Conservation (phyloP, 35 echinoderm and acorn worm genomes). For the Heliocidaris tuberculata region DNA sequence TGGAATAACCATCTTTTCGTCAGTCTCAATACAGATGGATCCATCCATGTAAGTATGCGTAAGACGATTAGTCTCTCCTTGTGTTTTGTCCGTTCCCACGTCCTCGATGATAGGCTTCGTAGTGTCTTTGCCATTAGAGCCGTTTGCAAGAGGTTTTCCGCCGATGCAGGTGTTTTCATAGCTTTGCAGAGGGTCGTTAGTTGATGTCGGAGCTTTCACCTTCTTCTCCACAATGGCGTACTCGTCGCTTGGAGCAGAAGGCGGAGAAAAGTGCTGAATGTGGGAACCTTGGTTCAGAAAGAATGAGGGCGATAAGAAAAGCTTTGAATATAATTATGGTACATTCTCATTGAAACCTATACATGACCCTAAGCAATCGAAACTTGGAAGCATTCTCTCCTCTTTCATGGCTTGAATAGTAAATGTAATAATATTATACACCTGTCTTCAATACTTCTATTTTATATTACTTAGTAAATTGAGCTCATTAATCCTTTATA, state of each 20-base stretch:
- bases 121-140: background rate
- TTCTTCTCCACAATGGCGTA: slow-evolving; percentile 30
- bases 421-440: no score
- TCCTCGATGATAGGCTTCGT: background rate
- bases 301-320: background rate
- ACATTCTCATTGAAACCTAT: no score
- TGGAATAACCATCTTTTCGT: background rate
- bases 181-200: background rate
- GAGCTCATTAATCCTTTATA: no score
- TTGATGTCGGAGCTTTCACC: background rate
- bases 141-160: background rate
- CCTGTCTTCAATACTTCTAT: no score
- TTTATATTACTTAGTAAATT: no score
- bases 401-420: no score
- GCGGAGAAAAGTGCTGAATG: slow-evolving; percentile 24
- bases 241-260: slow-evolving; percentile 32
- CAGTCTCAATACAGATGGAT: background rate
- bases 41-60: slow-evolving; percentile 48
- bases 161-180: slow-evolving; percentile 21
- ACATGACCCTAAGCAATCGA: no score
- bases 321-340: no score
- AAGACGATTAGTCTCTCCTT: background rate
- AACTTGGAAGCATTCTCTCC: no score
- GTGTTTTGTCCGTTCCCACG: background rate
- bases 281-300: background rate